A percentile compares a stretch with the other conserved stretches of the same genome.
phyloP scores from a whole-genome alignment of 2,888 invertebrate genomes.

The Drosophila incognita region DNA sequence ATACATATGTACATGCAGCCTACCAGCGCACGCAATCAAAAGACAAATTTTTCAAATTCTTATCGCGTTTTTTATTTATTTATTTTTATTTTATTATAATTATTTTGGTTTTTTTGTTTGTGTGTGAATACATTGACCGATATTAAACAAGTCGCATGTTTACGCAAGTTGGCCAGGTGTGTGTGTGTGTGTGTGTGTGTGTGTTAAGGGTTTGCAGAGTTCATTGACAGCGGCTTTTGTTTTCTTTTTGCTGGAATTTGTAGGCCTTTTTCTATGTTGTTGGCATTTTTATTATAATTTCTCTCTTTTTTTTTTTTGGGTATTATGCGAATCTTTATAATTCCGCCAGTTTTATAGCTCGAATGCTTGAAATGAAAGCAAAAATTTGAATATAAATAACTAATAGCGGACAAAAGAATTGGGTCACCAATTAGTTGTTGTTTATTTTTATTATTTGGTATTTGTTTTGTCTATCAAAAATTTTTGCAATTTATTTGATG shows the following conservation, averaged over 20 bases:
- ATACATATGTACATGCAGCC: not conserved
- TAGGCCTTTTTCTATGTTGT: constrained; percentile 35
- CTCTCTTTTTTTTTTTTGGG: constrained; percentile 5
- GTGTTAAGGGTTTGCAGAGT: constrained; percentile 69
- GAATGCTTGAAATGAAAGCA: constrained; percentile 47
- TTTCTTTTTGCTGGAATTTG: constrained; percentile 30
- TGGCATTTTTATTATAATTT: constrained; percentile 10
- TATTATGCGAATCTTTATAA: constrained; percentile 9
- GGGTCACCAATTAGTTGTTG: constrained; percentile 68
- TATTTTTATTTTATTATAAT: constrained; percentile 22
- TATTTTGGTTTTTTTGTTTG: constrained; percentile 23
- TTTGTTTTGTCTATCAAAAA: constrained; percentile 48
- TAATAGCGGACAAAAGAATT: constrained; percentile 61
- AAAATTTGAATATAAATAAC: constrained; percentile 65
- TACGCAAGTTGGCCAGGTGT: constrained; percentile 40
- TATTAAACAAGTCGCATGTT: constrained; percentile 75
- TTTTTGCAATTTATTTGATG: constrained; percentile 73
- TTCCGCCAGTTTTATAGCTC: constrained; percentile 22
- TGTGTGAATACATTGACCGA: constrained; percentile 80
- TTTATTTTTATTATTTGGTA: constrained; percentile 9
- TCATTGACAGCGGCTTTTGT: constrained; percentile 66
- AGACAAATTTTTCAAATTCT: constrained; percentile 77
- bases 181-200: constrained; percentile 16
- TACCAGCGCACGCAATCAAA: constrained; percentile 67
- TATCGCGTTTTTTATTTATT: constrained; percentile 68